Evolutionary conservation across 2,113 vertebrate genomes (phyloP).

Genomic region (Mola mola): DNA sequence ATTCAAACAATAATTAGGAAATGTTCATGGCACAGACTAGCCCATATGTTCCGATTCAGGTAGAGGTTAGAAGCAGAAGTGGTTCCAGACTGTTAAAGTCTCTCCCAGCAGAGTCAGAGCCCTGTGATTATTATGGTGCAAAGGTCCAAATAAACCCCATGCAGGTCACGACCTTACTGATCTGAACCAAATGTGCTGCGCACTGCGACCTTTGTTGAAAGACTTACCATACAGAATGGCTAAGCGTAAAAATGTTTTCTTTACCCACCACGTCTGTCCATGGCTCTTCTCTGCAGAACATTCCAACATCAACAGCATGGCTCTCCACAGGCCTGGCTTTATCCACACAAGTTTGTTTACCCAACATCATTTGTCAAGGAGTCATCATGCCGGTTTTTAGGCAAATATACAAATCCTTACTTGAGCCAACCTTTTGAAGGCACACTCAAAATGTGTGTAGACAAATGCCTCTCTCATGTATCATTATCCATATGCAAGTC

Average conservation of each 20-base stretch:
- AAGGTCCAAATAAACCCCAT: slow-evolving; percentile 76
- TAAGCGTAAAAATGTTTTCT: slow-evolving; percentile 17
- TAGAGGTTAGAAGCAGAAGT: slow-evolving; percentile 55
- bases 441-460: slow-evolving; percentile 50
- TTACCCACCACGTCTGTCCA: slow-evolving; percentile 16
- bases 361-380: slow-evolving; percentile 47
- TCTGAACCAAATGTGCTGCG: slow-evolving; percentile 76
- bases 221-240: slow-evolving; percentile 30
- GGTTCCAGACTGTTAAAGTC: slow-evolving; percentile 72
- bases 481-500: slow-evolving; percentile 24
- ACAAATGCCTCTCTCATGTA: slow-evolving; percentile 49
- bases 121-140: slow-evolving; percentile 72
- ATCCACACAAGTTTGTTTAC: slow-evolving; percentile 48
- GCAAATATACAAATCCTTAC: slow-evolving; percentile 61
- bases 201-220: slow-evolving; percentile 60
- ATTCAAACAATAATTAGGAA: slow-evolving; percentile 65
- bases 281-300: slow-evolving; percentile 20
- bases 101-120: slow-evolving; percentile 57
- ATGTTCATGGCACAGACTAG: slow-evolving; percentile 25
- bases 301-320: slow-evolving; percentile 5
- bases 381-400: slow-evolving; percentile 52
- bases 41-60: slow-evolving; percentile 25
- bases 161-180: slow-evolving; percentile 69
- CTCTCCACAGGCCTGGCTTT: slow-evolving; percentile 20
- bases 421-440: slow-evolving; percentile 44